phyloP scores from a whole-genome alignment of 2,797 vertebrate genomes.

The Falco rusticolus region DNA sequence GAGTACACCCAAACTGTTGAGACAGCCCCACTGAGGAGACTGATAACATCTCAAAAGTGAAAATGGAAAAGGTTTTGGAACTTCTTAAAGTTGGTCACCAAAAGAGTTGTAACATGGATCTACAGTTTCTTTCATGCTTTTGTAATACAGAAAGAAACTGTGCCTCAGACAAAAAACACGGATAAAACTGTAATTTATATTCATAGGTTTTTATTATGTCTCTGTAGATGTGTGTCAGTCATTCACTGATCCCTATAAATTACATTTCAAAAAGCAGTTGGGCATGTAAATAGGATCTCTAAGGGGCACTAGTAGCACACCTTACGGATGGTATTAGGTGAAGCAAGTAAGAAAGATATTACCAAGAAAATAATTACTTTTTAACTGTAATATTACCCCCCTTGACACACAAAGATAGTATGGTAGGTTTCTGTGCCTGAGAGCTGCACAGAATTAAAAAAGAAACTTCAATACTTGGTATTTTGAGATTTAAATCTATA shows the following conservation, averaged over 20 bases:
- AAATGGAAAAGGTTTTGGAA: not conserved
- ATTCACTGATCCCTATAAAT: constrained; percentile 32
- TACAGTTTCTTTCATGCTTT: not conserved
- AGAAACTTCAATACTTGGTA: not conserved
- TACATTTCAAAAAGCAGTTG: constrained; percentile 38
- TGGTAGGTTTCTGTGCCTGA: not conserved
- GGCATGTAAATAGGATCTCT: constrained; percentile 7
- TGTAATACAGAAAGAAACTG: not conserved
- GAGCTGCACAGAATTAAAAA: not conserved
- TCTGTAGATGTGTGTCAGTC: constrained; percentile 23
- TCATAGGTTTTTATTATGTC: constrained; percentile 26
- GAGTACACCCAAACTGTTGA: not conserved
- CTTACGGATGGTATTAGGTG: not conserved
- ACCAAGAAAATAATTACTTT: not conserved
- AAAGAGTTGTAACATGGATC: not conserved
- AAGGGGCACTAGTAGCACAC: not conserved
- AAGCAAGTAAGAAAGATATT: not conserved
- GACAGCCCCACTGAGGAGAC: not conserved
- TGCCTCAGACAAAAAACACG: not conserved
- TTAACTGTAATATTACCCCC: not conserved
- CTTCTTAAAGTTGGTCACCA: not conserved
- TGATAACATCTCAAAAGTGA: not conserved
- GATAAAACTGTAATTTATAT: constrained; percentile 38
- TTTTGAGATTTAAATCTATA: not conserved
- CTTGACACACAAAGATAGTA: not conserved